Percentiles rank a stretch among this genome's conserved stretches.
These are phyloP conservation scores for Hormaphis cornu DNA, from an alignment of 1,140 invertebrate genomes.

Conservation along the genomic window DNA sequence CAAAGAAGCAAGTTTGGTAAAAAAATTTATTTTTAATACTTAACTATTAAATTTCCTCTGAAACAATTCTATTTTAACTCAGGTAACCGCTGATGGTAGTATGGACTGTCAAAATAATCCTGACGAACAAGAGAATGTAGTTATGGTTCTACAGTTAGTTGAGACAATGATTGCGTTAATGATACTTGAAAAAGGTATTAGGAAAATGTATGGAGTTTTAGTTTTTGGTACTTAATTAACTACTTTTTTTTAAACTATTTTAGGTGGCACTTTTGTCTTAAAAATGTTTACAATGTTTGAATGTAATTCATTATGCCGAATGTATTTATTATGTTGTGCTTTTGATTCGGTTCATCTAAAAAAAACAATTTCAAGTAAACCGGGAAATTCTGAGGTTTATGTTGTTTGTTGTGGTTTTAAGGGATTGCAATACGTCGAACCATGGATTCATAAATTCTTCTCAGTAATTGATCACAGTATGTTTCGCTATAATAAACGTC, in stretches of 20 bases:
- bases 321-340: conserved; percentile 68
- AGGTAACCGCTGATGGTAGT: conserved; percentile 89
- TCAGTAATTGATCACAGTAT: neutral
- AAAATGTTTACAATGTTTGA: conserved; percentile 92
- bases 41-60: neutral
- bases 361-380: conserved; percentile 84
- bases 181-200: conserved; percentile 48
- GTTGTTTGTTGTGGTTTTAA: conserved; percentile 64
- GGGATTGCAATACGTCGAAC: conserved; percentile 10
- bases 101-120: conserved; percentile 76
- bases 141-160: conserved; percentile 68
- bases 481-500: neutral
- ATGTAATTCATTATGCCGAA: conserved; percentile 60
- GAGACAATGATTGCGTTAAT: conserved; percentile 68
- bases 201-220: neutral
- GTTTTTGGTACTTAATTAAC: neutral
- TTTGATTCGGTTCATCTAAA: conserved; percentile 65
- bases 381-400: conserved; percentile 93
- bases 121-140: conserved; percentile 71
- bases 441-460: conserved; percentile 20
- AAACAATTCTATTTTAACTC: conserved; percentile 42
- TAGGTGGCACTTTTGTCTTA: conserved; percentile 64
- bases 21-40: neutral
- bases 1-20: conserved; percentile 14
- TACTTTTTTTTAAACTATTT: neutral